Percentiles rank a stretch among this genome's conserved stretches.
Evolutionary conservation across 2,113 vertebrate species (phyloP).

Genomic region (Proterorhinus semilunaris): DNA sequence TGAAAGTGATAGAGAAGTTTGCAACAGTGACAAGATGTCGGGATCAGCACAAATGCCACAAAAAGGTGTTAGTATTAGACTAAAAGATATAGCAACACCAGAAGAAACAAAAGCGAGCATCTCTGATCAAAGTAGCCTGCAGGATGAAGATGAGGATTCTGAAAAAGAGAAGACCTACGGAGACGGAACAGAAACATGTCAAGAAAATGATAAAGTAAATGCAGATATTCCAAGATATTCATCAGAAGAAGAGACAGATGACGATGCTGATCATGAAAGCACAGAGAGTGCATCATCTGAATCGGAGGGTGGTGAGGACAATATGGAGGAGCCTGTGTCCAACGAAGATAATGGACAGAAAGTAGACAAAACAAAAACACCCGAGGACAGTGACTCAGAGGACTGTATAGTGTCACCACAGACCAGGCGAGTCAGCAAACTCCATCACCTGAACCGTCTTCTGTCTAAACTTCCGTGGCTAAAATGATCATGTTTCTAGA

Average conservation of each 20-base stretch:
- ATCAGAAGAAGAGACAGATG: conserved; percentile 7
- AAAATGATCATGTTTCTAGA: conserved; percentile 29
- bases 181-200: conserved; percentile 9
- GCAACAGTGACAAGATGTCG: conserved; percentile 21
- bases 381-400: conserved; percentile 54
- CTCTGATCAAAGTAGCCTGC: conserved; percentile 10
- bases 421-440: conserved; percentile 27
- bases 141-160: background rate
- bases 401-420: conserved; percentile 65
- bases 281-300: conserved; percentile 24
- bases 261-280: conserved; percentile 5
- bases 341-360: conserved; percentile 17
- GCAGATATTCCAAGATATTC: conserved; percentile 12
- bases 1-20: conserved; percentile 1
- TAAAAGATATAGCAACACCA: background rate
- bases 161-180: background rate
- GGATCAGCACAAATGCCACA: conserved; percentile 23
- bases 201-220: conserved; percentile 17
- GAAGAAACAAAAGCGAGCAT: conserved; percentile 7
- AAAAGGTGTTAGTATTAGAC: conserved; percentile 1
- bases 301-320: conserved; percentile 22
- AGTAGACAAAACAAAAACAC: background rate
- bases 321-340: conserved; percentile 14
- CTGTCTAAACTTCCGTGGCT: background rate
- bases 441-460: background rate